Percentiles rank a stretch among this genome's conserved stretches.
phyloP scores from a whole-genome alignment of 2,888 invertebrate genomes.

The Tortrix viridana region DNA sequence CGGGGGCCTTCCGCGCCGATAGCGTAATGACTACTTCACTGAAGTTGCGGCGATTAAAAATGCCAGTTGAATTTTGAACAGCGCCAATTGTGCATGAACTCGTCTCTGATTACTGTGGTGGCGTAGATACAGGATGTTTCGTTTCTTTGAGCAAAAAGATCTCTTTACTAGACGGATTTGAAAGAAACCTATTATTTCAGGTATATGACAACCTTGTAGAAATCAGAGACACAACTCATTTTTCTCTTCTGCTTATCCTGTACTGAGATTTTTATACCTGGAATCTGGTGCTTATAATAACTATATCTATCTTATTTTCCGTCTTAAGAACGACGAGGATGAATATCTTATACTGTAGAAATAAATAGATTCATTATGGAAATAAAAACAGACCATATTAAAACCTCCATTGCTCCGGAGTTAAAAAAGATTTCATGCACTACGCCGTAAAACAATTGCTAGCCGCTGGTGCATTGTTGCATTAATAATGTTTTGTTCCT shows the following conservation, averaged over 20 bases:
- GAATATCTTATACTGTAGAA: too few species aligned
- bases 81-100: slow-evolving; percentile 1
- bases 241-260: too few species aligned
- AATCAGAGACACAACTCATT: too few species aligned
- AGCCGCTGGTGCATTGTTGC: slow-evolving; percentile 40
- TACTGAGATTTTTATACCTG: too few species aligned
- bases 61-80: slow-evolving; percentile 11
- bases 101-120: not conserved
- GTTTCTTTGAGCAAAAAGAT: too few species aligned
- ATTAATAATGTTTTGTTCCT: slow-evolving; percentile 46
- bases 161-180: too few species aligned
- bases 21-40: slow-evolving; percentile 26
- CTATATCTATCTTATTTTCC: too few species aligned
- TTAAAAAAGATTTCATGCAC: slow-evolving; percentile 18
- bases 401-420: slow-evolving; percentile 1
- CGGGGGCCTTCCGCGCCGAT: slow-evolving; percentile 27
- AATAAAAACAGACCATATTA: not conserved
- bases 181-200: too few species aligned
- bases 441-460: slow-evolving; percentile 39
- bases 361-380: not conserved
- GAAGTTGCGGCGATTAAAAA: slow-evolving; percentile 20
- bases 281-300: too few species aligned
- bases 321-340: too few species aligned
- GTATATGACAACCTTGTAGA: too few species aligned
- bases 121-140: not conserved